Evolutionary conservation across 2,888 invertebrate species (phyloP), one percentile per base, ranked within the genome.

Genomic region (Oxycera nigricornis): DNA sequence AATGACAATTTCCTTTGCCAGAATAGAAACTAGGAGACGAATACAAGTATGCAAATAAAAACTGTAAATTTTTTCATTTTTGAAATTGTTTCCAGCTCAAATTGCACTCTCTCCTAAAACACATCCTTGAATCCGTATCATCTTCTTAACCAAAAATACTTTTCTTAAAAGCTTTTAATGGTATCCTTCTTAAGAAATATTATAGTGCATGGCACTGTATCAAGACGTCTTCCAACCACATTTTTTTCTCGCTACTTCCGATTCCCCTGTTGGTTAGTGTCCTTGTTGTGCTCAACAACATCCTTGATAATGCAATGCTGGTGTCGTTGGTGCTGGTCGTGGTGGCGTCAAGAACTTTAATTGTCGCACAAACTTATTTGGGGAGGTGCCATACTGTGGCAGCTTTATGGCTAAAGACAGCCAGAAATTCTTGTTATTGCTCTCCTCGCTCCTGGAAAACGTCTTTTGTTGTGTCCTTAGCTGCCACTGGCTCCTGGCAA

Each of bases 361-460:
- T 70, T 70, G 70, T 70, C 70, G 52, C 70, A 35, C 52, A 52
- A 70, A 24, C 52, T 70, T 55, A 31, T 41, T 62, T 6, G 41
- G 28, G 65, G 65, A 41, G 65, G 65, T 65, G 65, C 22, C 65
- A 52, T 70, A 55, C 31, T 55, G 55, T 70, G 70, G 70, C 52
- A 70, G 55, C 31, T 70, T 70, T 70, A 70, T 55, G 70, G 70
- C 31, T 52, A 31, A 39, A 52, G 70, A 70, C 55, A 70, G 14
- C 52, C 55, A 70, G 70, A 70, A 70, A 70, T 70, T 70, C 70
- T 70, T 70, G 52, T 70, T 52, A 52, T 52, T 39, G 65, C 65
- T 39, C 7, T 22, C 39, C 14, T 35, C 39, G n/a, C 9, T 61
- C 20, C 17, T 31, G 61, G 17, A 7, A 3, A 9, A 31, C 20